These are phyloP conservation scores for Spialia ferax DNA, from an alignment of 2,888 invertebrate genomes.

Conservation along the genomic window DNA sequence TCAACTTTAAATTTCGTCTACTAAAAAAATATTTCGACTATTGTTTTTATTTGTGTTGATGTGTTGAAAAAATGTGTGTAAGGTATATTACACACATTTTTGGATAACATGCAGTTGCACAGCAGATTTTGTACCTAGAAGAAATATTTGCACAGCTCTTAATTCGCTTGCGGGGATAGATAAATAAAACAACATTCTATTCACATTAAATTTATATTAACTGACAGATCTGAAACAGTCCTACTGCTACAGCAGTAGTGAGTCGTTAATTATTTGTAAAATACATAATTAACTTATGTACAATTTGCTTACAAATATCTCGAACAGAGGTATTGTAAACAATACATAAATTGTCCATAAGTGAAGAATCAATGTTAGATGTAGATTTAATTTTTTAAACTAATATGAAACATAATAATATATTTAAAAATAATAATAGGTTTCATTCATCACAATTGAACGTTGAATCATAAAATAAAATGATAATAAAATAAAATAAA, in stretches of 20 bases:
- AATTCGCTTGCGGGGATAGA: conserved; percentile 60
- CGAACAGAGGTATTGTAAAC: conserved; percentile 34
- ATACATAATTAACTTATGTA: conserved; percentile 29
- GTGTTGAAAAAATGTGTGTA: too few relatives aligned
- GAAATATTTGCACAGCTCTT: conserved; percentile 36
- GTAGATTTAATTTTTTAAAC: neutral
- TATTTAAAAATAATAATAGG: neutral
- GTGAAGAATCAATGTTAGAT: conserved; percentile 1
- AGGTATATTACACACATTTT: too few relatives aligned
- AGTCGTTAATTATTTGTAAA: conserved; percentile 16
- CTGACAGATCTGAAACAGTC: conserved; percentile 79
- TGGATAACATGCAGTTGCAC: too few relatives aligned
- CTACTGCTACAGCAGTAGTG: conserved; percentile 62
- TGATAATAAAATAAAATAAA: conserved; percentile 1
- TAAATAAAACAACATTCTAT: conserved; percentile 82
- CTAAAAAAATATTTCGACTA: too few relatives aligned
- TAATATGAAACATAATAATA: neutral
- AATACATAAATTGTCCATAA: conserved; percentile 24
- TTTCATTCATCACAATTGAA: conserved; percentile 4
- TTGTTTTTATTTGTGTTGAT: too few relatives aligned
- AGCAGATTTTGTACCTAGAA: neutral
- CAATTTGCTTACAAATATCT: conserved; percentile 12
- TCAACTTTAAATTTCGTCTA: too few relatives aligned
- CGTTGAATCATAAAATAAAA: neutral
- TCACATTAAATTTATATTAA: conserved; percentile 85